Conservation (phyloP, 2,888 invertebrate genomes). For the Encarsia formosa region DNA sequence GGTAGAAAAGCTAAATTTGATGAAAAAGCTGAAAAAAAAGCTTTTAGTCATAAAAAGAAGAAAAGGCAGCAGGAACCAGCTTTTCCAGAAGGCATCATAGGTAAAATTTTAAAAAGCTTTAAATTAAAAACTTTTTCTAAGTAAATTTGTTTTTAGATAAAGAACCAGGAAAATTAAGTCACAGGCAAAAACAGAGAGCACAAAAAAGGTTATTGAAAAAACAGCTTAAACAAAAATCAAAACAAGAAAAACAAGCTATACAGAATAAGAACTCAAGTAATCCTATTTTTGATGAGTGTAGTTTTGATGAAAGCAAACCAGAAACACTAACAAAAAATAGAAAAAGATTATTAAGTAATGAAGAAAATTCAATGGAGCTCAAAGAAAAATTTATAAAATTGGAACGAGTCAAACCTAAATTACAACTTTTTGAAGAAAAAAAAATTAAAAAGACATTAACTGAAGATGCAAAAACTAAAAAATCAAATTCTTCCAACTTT, state of each 20-base stretch:
- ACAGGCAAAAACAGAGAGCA: slow-evolving; percentile 66
- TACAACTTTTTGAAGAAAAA: slow-evolving; percentile 15
- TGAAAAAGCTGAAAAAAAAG: slow-evolving; percentile 69
- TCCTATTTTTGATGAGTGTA: slow-evolving; percentile 9
- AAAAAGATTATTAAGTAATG: slow-evolving; percentile 9
- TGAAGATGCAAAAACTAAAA: slow-evolving; percentile 4
- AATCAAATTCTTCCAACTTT: too few relatives aligned
- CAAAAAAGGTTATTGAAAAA: slow-evolving; percentile 55
- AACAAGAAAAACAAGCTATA: too few relatives aligned
- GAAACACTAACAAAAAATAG: too few relatives aligned
- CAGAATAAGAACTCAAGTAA: slow-evolving; percentile 24
- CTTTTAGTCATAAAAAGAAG: slow-evolving; percentile 74
- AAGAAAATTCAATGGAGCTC: slow-evolving; percentile 10
- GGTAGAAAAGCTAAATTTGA: slow-evolving; percentile 81
- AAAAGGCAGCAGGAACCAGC: slow-evolving; percentile 79
- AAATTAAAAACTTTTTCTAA: neutral
- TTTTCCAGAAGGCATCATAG: slow-evolving; percentile 58
- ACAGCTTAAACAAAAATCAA: slow-evolving; percentile 30
- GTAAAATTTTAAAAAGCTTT: slow-evolving; percentile 42
- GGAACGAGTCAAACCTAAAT: slow-evolving; percentile 19
- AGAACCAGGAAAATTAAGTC: slow-evolving; percentile 59
- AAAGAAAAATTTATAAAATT: slow-evolving; percentile 27
- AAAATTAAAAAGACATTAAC: slow-evolving; percentile 1
- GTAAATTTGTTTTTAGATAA: slow-evolving; percentile 46
- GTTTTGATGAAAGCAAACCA: slow-evolving; percentile 9